Evolutionary conservation across 2,113 vertebrate species (phyloP).

Genomic region (Eublepharis macularius): DNA sequence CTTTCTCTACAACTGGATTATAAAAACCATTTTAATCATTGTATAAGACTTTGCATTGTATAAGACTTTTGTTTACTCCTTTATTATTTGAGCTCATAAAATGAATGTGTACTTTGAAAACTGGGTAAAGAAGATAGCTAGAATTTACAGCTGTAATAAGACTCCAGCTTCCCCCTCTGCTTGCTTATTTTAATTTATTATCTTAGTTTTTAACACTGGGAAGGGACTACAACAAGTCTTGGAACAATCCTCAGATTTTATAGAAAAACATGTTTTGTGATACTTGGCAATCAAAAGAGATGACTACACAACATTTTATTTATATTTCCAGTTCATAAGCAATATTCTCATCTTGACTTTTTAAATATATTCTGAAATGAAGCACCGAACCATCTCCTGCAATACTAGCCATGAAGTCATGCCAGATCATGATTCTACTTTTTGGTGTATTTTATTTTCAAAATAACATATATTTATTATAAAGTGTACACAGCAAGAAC

Average conservation of each 20-base stretch:
- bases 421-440: not conserved
- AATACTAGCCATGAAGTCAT: not conserved
- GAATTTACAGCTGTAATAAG: not conserved
- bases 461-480: no score
- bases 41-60: not conserved
- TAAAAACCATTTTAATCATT: not conserved
- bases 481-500: no score
- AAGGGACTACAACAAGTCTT: not conserved
- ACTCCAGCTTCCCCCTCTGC: not conserved
- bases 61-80: not conserved
- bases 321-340: not conserved
- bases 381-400: not conserved
- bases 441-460: not conserved
- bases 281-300: not conserved
- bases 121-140: not conserved
- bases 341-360: not conserved
- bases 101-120: not conserved
- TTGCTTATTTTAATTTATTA: not conserved
- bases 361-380: not conserved
- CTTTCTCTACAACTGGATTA: not conserved
- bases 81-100: not conserved
- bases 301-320: not conserved
- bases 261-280: not conserved
- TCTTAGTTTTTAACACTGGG: not conserved
- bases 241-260: not conserved